phyloP scores from a whole-genome alignment of 2,888 invertebrate species.

The Eilema sororculum region DNA sequence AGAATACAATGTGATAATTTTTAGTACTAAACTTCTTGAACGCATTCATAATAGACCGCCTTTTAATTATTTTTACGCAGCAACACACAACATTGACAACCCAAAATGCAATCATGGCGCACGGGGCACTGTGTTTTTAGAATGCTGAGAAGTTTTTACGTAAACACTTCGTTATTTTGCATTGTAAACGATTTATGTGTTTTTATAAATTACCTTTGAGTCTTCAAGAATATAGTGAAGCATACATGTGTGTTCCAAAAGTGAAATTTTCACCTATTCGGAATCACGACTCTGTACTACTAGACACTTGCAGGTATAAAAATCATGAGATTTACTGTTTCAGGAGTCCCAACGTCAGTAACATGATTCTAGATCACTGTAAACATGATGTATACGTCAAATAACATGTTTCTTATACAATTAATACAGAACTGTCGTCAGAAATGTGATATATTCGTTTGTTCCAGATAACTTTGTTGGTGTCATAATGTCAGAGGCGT shows the following conservation, averaged over 20 bases:
- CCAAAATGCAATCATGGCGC: slow-evolving; percentile 88
- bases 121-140: slow-evolving; percentile 87
- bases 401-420: slow-evolving; percentile 60
- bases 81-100: slow-evolving; percentile 85
- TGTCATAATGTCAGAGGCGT: slow-evolving; percentile 89
- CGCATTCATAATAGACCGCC: slow-evolving; percentile 76
- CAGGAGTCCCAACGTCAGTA: slow-evolving; percentile 69
- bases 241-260: slow-evolving; percentile 84
- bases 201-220: slow-evolving; percentile 80
- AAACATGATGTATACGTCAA: slow-evolving; percentile 60
- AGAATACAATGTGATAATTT: too few species aligned
- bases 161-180: slow-evolving; percentile 85
- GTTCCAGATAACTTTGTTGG: slow-evolving; percentile 87
- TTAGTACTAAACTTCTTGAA: slow-evolving; percentile 53
- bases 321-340: slow-evolving; percentile 84
- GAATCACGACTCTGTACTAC: slow-evolving; percentile 84
- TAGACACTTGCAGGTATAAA: slow-evolving; percentile 86
- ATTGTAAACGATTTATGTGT: slow-evolving; percentile 78
- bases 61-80: slow-evolving; percentile 74
- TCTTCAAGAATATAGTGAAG: slow-evolving; percentile 74
- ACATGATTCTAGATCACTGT: slow-evolving; percentile 60
- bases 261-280: slow-evolving; percentile 79
- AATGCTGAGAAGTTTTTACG: slow-evolving; percentile 88
- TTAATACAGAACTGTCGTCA: slow-evolving; percentile 59
- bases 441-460: slow-evolving; percentile 77